Percentiles rank a stretch among this genome's conserved stretches.
These are phyloP conservation scores for Catharus bicknelli DNA, from an alignment of 2,113 vertebrate species.

Conservation along the genomic window DNA sequence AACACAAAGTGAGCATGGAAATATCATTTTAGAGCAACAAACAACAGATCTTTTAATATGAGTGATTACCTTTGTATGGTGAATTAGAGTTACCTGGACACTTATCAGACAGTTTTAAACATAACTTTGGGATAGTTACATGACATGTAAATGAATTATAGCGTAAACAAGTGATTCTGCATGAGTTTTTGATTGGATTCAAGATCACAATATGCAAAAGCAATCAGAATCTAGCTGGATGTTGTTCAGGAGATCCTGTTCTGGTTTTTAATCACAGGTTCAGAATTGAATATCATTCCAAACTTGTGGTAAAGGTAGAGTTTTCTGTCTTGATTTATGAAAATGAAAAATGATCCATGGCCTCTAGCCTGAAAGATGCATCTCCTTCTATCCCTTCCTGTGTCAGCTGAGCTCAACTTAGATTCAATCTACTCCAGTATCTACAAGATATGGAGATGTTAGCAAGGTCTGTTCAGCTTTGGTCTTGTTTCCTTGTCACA, in stretches of 20 bases:
- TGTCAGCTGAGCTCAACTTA: background rate
- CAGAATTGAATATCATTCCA: background rate
- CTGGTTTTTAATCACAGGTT: conserved; percentile 1
- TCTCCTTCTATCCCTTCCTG: background rate
- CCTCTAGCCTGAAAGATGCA: background rate
- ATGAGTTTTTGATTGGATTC: conserved; percentile 20
- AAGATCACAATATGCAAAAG: conserved; percentile 29
- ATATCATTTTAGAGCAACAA: conserved; percentile 8
- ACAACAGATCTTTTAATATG: conserved; percentile 27
- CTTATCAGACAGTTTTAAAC: conserved; percentile 44
- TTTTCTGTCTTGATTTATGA: background rate
- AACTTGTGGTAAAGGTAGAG: background rate
- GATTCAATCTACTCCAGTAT: background rate
- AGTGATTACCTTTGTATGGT: conserved; percentile 52
- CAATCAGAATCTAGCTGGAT: background rate
- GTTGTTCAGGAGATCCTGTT: background rate
- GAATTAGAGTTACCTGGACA: conserved; percentile 46
- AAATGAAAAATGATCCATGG: background rate
- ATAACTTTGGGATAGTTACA: conserved; percentile 49
- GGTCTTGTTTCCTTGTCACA: background rate
- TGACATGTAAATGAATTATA: conserved; percentile 38
- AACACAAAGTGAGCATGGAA: background rate
- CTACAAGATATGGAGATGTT: background rate
- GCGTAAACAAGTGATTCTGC: background rate
- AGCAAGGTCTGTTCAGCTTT: background rate